phyloP scores from a whole-genome alignment of 2,888 invertebrate species.

The Epinotia nisella region DNA sequence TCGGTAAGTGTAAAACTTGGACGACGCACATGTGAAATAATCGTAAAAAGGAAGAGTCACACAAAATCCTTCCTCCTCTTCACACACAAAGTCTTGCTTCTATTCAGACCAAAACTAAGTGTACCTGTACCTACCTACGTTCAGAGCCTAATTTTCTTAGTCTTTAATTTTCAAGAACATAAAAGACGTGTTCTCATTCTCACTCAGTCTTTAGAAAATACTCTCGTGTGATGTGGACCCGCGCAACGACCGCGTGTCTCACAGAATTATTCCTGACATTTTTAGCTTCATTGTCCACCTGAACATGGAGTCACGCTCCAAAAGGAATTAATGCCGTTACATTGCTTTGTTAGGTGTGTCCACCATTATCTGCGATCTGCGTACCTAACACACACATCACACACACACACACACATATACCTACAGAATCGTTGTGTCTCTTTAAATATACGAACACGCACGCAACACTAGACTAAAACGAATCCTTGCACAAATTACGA shows the following conservation, averaged over 20 bases:
- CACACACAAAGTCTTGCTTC: too few relatives aligned
- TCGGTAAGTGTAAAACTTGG: too few relatives aligned
- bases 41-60: neutral
- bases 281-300: conserved; percentile 80
- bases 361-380: conserved; percentile 48
- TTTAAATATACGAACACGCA: conserved; percentile 1
- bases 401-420: neutral
- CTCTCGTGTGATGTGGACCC: conserved; percentile 58
- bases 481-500: too few relatives aligned
- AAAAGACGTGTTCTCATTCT: too few relatives aligned
- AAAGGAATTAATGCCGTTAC: conserved; percentile 80
- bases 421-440: neutral
- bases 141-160: too few relatives aligned
- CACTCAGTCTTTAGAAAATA: too few relatives aligned
- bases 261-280: conserved; percentile 82
- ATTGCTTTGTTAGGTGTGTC: conserved; percentile 59
- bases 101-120: too few relatives aligned
- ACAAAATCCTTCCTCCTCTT: too few relatives aligned
- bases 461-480: neutral
- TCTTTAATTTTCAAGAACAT: too few relatives aligned
- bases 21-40: neutral
- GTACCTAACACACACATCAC: conserved; percentile 7
- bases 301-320: conserved; percentile 81
- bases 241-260: conserved; percentile 71
- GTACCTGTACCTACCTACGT: too few relatives aligned